Evolutionary conservation across 2,888 invertebrate species (phyloP).

Genomic region (Spodoptera picta): DNA sequence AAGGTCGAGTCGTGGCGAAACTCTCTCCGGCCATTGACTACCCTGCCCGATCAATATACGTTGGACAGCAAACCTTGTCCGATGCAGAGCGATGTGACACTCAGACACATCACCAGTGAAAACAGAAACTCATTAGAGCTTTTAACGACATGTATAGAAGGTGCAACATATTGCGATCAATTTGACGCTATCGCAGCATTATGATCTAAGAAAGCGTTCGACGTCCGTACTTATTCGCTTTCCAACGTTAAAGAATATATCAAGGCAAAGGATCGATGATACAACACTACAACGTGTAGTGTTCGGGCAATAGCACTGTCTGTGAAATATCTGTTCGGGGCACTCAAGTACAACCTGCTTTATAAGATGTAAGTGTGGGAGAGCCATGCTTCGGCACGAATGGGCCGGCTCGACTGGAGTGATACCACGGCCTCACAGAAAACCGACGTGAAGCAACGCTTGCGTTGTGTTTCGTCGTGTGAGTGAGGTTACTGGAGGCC

Average conservation of each 20-base stretch:
- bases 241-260: constrained; percentile 55
- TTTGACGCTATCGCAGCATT: constrained; percentile 65
- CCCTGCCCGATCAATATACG: constrained; percentile 76
- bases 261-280: constrained; percentile 60
- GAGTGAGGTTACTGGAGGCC: too few relatives aligned
- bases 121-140: constrained; percentile 79
- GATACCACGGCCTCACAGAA: too few relatives aligned
- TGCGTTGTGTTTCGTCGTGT: too few relatives aligned
- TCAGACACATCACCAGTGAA: constrained; percentile 71
- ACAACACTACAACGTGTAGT: constrained; percentile 55
- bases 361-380: constrained; percentile 65
- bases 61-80: constrained; percentile 56
- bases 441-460: too few relatives aligned
- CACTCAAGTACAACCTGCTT: constrained; percentile 67
- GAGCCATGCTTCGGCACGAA: too few relatives aligned
- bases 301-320: constrained; percentile 44
- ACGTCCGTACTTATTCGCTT: constrained; percentile 50
- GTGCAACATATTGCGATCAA: constrained; percentile 64
- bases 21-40: constrained; percentile 75
- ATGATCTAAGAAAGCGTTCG: constrained; percentile 67
- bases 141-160: constrained; percentile 72
- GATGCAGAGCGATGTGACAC: constrained; percentile 63
- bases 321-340: constrained; percentile 63
- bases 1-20: constrained; percentile 64
- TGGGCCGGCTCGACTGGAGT: too few relatives aligned